Conservation (phyloP, 2,888 invertebrate genomes). For the Erebia epiphron region DNA sequence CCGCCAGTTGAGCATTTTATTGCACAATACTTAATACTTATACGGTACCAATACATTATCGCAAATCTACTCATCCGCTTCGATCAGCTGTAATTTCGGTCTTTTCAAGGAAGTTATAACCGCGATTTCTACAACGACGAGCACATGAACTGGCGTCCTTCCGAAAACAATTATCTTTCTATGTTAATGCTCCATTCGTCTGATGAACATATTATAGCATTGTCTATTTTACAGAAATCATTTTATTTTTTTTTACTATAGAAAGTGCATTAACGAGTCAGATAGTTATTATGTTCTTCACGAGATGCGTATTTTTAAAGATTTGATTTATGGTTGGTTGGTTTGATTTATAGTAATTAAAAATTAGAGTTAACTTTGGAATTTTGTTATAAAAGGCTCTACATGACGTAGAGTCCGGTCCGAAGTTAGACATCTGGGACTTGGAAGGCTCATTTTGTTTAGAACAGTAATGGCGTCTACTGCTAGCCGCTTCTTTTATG, state of each 20-base stretch:
- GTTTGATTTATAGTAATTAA: too few relatives aligned
- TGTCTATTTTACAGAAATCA: background rate
- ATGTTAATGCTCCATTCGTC: background rate
- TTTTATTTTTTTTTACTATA: background rate
- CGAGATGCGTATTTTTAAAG: too few relatives aligned
- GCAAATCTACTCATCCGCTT: constrained; percentile 24
- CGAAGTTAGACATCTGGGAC: too few relatives aligned
- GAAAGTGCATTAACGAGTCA: background rate
- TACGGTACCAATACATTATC: constrained; percentile 16
- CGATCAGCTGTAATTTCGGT: constrained; percentile 25
- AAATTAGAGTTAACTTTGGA: too few relatives aligned
- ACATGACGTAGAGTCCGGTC: too few relatives aligned
- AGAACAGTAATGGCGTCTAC: too few relatives aligned
- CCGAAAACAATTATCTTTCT: constrained; percentile 49
- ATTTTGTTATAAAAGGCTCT: too few relatives aligned
- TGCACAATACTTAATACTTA: constrained; percentile 16
- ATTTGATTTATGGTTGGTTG: too few relatives aligned
- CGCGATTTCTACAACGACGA: constrained; percentile 63
- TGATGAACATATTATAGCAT: background rate
- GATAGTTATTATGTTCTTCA: too few relatives aligned
- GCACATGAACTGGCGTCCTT: constrained; percentile 53
- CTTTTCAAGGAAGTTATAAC: constrained; percentile 38
- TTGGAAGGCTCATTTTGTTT: too few relatives aligned
- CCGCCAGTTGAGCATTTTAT: background rate
- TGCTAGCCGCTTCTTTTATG: too few relatives aligned